phyloP scores from a whole-genome alignment of 2,113 vertebrate species.

The Chrysemys picta region DNA sequence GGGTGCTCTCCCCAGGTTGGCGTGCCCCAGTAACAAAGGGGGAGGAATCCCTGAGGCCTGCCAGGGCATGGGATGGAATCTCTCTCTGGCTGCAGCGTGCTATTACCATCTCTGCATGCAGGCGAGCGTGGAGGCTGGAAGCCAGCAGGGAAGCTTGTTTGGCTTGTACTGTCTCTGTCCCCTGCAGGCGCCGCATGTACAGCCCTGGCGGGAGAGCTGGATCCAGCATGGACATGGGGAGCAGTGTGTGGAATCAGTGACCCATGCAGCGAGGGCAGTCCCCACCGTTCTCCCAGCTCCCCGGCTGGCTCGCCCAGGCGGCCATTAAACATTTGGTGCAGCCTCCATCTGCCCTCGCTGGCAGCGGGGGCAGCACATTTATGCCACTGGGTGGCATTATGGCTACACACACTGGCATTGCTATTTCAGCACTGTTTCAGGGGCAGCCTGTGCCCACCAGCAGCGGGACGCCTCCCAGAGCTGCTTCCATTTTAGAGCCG shows the following conservation, averaged over 20 bases:
- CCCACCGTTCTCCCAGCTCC: neutral
- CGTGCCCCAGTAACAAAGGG: neutral
- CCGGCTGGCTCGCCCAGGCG: neutral
- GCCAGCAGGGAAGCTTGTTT: neutral
- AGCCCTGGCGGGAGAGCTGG: neutral
- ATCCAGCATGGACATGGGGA: neutral
- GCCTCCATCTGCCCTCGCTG: neutral
- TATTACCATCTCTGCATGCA: neutral
- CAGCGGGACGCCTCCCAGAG: neutral
- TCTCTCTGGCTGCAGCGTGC: neutral
- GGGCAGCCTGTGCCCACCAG: neutral
- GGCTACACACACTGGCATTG: neutral
- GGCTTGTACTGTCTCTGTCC: neutral
- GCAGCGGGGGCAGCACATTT: neutral
- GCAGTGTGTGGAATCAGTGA: neutral
- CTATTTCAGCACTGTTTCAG: neutral
- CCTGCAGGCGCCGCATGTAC: neutral
- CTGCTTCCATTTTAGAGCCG: neutral
- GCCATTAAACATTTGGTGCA: slow-evolving; percentile 2
- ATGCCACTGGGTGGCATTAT: neutral
- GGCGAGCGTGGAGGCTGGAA: neutral
- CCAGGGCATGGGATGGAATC: neutral
- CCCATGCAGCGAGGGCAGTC: neutral
- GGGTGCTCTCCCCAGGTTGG: neutral
- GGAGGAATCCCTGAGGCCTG: neutral